phyloP scores from a whole-genome alignment of 2,113 vertebrate species.

The Oncorhynchus nerka region DNA sequence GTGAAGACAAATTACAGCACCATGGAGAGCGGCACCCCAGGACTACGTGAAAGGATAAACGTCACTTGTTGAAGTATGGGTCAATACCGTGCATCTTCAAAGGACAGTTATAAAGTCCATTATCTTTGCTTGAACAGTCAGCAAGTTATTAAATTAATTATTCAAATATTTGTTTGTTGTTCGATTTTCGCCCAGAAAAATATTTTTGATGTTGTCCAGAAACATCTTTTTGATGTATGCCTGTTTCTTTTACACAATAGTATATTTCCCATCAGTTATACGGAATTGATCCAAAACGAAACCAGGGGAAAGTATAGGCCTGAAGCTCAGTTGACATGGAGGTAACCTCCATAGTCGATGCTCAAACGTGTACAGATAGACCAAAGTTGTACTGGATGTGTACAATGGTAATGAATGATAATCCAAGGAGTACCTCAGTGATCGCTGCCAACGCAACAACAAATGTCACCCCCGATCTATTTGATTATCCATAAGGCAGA shows the following conservation, averaged over 20 bases:
- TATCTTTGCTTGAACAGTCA: not conserved
- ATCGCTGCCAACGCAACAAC: slow-evolving; percentile 1
- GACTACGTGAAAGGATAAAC: not conserved
- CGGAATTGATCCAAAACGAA: no score
- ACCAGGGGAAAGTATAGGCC: no score
- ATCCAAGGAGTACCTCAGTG: not conserved
- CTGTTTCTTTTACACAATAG: no score
- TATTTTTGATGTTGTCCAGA: no score
- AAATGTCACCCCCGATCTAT: slow-evolving; percentile 11
- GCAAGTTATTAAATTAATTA: not conserved
- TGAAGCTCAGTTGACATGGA: not conserved
- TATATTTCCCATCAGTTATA: no score
- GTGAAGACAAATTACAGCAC: slow-evolving; percentile 55
- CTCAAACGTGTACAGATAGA: not conserved
- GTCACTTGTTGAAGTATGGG: not conserved
- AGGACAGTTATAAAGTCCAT: not conserved
- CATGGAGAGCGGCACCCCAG: slow-evolving; percentile 63
- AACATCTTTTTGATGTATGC: no score
- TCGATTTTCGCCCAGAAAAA: not conserved
- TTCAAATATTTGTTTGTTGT: not conserved
- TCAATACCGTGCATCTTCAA: not conserved
- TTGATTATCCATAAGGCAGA: slow-evolving; percentile 15
- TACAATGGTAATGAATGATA: not conserved
- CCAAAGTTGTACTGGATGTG: not conserved
- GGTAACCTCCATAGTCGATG: not conserved